These are phyloP conservation scores for Urophycis tenuis DNA, from an alignment of 2,797 vertebrate genomes.

Conservation along the genomic window DNA sequence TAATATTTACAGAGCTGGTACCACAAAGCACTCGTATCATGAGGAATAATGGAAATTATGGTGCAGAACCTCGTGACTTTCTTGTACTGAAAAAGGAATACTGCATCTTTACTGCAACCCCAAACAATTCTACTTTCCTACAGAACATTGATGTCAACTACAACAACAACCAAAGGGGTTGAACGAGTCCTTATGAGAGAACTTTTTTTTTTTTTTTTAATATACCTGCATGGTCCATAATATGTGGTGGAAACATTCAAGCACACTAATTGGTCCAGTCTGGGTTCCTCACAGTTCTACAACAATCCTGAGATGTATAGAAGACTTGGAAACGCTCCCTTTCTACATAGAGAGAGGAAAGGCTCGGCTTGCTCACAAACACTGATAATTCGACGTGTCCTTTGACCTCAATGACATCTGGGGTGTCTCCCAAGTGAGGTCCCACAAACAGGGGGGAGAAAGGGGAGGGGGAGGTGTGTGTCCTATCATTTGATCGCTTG, in stretches of 20 bases:
- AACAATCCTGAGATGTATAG: conserved; percentile 65
- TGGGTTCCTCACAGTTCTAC: conserved; percentile 55
- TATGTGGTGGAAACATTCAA: conserved; percentile 47
- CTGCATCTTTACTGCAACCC: conserved; percentile 62
- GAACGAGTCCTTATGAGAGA: conserved; percentile 48
- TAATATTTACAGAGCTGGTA: conserved; percentile 1
- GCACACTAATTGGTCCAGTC: conserved; percentile 53
- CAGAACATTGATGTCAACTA: conserved; percentile 35
- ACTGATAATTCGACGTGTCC: conserved; percentile 30
- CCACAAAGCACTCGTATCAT: conserved; percentile 15
- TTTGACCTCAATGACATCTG: conserved; percentile 41
- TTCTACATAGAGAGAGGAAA: conserved; percentile 41
- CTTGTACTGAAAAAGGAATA: conserved; percentile 50
- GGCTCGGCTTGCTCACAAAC: conserved; percentile 33
- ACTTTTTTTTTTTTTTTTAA: conserved; percentile 23
- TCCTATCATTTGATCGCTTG: background rate
- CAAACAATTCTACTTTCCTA: conserved; percentile 27
- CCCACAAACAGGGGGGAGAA: conserved; percentile 20
- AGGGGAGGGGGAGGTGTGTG: conserved; percentile 14
- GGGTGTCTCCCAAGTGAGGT: conserved; percentile 32
- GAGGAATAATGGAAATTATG: conserved; percentile 28
- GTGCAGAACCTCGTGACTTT: conserved; percentile 17
- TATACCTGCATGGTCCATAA: conserved; percentile 49
- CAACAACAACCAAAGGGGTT: conserved; percentile 46
- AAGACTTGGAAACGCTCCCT: conserved; percentile 58